Percentiles rank a stretch among this genome's conserved stretches.
Evolutionary conservation across 2,888 invertebrate genomes (phyloP).

Genomic region (Pseudococcus longispinus): DNA sequence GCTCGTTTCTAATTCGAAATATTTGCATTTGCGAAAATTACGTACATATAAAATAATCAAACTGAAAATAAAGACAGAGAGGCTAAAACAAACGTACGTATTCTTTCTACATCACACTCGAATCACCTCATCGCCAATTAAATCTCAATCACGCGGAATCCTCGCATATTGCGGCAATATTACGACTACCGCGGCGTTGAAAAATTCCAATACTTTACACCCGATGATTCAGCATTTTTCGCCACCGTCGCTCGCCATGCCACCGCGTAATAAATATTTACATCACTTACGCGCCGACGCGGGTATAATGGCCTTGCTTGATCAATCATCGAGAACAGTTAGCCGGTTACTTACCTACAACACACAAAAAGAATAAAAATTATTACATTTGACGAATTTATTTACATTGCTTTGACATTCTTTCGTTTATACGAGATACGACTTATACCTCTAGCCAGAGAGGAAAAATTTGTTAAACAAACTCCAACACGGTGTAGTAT

Average conservation of each 20-base stretch:
- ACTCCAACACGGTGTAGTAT: not conserved
- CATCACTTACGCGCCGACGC: not conserved
- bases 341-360: conserved; percentile 36
- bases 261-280: conserved; percentile 25
- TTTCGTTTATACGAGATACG: not conserved
- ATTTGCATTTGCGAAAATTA: not conserved
- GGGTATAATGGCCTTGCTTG: conserved; percentile 14
- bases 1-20: not conserved
- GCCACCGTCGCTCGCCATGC: not conserved
- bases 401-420: not conserved
- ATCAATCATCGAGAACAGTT: conserved; percentile 42
- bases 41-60: not conserved
- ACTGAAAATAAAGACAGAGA: not conserved
- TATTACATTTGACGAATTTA: conserved; percentile 38
- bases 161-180: not conserved
- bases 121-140: not conserved
- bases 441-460: no score
- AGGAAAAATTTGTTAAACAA: not conserved
- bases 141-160: conserved; percentile 37
- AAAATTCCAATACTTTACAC: conserved; percentile 32
- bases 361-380: not conserved
- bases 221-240: conserved; percentile 25
- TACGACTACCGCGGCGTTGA: not conserved
- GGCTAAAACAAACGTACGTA: not conserved
- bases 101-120: not conserved